Evolutionary conservation across 2,888 invertebrate species (phyloP).

Genomic region (Elysia crispata): DNA sequence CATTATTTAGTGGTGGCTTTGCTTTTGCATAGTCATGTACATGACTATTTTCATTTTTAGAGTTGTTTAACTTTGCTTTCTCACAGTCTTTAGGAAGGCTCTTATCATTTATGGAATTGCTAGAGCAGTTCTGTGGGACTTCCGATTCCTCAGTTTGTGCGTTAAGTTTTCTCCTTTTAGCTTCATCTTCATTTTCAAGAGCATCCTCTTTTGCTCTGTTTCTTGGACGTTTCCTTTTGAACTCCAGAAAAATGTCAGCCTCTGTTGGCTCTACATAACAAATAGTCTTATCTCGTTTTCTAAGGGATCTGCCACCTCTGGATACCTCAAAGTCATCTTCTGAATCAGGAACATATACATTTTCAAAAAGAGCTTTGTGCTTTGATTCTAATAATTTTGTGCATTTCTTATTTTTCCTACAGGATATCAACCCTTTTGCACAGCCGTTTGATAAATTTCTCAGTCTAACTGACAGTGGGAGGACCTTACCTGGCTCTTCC

Average conservation of each 20-base stretch:
- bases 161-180: too few species aligned
- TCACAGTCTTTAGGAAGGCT: too few species aligned
- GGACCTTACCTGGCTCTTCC: neutral
- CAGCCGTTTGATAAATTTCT: conserved; percentile 36
- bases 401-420: conserved; percentile 4
- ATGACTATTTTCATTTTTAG: too few species aligned
- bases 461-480: conserved; percentile 32
- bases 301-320: conserved; percentile 26
- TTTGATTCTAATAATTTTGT: neutral
- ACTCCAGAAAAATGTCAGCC: conserved; percentile 45
- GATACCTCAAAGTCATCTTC: conserved; percentile 27
- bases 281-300: conserved; percentile 44
- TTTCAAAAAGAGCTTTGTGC: conserved; percentile 38
- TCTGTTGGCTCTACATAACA: conserved; percentile 47
- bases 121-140: too few species aligned
- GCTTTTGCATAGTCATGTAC: too few species aligned
- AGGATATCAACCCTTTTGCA: conserved; percentile 22
- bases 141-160: too few species aligned
- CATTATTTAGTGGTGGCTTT: neutral
- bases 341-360: conserved; percentile 20
- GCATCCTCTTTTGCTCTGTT: conserved; percentile 29
- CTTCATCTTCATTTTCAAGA: conserved; percentile 14
- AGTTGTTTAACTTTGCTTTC: too few species aligned
- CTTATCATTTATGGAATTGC: too few species aligned
- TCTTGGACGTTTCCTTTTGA: conserved; percentile 25